These are phyloP conservation scores for Phylloscopus trochiloides DNA, from an alignment of 2,113 vertebrate genomes.

Conservation along the genomic window DNA sequence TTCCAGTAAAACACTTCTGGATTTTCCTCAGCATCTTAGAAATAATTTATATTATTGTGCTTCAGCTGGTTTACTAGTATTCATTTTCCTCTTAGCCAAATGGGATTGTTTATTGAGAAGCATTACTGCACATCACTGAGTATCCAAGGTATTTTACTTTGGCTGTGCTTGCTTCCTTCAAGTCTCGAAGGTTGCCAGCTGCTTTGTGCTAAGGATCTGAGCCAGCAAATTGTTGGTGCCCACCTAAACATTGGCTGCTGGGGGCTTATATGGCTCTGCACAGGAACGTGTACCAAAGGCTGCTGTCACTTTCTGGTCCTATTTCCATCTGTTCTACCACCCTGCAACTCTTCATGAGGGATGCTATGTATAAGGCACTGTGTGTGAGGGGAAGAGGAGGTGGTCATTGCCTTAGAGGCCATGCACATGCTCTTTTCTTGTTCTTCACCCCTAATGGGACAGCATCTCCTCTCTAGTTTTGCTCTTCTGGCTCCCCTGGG, in stretches of 20 bases:
- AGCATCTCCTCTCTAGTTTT: neutral
- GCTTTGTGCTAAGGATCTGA: neutral
- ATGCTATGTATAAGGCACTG: rapidly evolving
- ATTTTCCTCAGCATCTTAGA: neutral
- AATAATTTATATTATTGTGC: slow-evolving; percentile 1
- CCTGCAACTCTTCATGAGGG: neutral
- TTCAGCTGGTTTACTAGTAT: slow-evolving; percentile 11
- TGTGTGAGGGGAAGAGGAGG: neutral
- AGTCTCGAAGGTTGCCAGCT: neutral
- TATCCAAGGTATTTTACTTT: neutral
- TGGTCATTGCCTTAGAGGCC: neutral
- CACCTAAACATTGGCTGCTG: neutral
- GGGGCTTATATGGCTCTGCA: neutral
- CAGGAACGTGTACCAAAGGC: rapidly evolving
- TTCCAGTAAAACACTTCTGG: neutral
- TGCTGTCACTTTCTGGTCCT: neutral
- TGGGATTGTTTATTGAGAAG: slow-evolving; percentile 14
- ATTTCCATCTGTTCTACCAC: neutral
- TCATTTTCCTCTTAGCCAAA: slow-evolving; percentile 9
- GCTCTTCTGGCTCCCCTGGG: neutral
- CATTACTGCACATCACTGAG: neutral
- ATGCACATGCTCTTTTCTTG: neutral
- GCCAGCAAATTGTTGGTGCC: neutral
- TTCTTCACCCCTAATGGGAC: neutral
- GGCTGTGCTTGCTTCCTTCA: neutral